phyloP scores from a whole-genome alignment of 2,113 vertebrate genomes.

The Toxotes chatareus region DNA sequence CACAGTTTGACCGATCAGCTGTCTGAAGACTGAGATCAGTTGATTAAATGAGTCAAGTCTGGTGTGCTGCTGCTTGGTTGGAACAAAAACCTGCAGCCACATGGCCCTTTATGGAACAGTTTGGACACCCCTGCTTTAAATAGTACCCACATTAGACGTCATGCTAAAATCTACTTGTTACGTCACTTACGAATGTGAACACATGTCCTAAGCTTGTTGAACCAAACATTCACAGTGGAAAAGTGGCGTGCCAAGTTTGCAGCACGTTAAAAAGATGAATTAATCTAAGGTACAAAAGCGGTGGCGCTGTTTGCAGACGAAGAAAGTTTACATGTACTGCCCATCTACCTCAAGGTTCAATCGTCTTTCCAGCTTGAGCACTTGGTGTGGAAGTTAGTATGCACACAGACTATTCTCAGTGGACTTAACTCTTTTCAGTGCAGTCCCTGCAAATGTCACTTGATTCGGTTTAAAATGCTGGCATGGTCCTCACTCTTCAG shows the following conservation, averaged over 20 bases:
- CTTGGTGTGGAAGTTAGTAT: constrained; percentile 55
- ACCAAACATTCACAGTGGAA: not conserved
- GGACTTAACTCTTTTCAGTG: constrained; percentile 64
- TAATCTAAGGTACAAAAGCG: constrained; percentile 51
- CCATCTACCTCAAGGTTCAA: constrained; percentile 48
- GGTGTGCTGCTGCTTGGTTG: too few species aligned
- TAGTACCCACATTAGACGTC: not conserved
- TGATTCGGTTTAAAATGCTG: not conserved
- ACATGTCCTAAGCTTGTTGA: not conserved
- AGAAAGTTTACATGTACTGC: constrained; percentile 62
- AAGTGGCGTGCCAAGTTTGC: too few species aligned
- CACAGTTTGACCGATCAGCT: too few species aligned
- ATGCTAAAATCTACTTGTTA: not conserved
- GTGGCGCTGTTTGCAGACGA: constrained; percentile 54
- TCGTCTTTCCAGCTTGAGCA: constrained; percentile 59
- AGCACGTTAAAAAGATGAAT: constrained; percentile 66
- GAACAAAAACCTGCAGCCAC: too few species aligned
- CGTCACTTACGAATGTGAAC: too few species aligned
- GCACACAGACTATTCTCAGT: constrained; percentile 56
- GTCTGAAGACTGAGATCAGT: too few species aligned
- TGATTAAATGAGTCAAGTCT: too few species aligned
- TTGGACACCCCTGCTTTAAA: too few species aligned
- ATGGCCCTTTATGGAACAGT: too few species aligned
- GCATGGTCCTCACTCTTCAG: not conserved
- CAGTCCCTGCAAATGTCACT: constrained; percentile 15